A percentile compares a stretch with the other conserved stretches of the same genome.
Evolutionary conservation across 2,888 invertebrate species (phyloP).

Genomic region (Hydrotaea cyrtoneurina): DNA sequence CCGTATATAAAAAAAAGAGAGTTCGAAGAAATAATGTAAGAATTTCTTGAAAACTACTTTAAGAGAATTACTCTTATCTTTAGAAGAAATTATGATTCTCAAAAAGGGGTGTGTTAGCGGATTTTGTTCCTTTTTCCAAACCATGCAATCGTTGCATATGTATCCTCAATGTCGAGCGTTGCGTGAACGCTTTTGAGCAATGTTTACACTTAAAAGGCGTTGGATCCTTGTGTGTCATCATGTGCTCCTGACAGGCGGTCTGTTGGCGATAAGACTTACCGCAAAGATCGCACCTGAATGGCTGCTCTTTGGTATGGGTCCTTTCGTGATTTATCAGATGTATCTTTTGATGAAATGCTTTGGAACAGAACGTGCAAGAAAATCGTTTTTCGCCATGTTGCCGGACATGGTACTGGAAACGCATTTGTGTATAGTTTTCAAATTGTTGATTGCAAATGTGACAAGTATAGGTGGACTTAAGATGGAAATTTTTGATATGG

Average conservation of each 20-base stretch:
- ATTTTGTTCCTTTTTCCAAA: conserved; percentile 50
- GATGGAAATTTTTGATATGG: conserved; percentile 70
- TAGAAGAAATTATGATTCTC: conserved; percentile 62
- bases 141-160: conserved; percentile 64
- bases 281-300: conserved; percentile 71
- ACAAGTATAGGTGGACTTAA: conserved; percentile 71
- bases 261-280: conserved; percentile 72
- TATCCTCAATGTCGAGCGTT: conserved; percentile 69
- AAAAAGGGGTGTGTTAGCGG: conserved; percentile 41
- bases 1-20: background rate
- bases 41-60: background rate
- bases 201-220: conserved; percentile 72
- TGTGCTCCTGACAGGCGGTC: conserved; percentile 71
- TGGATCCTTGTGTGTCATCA: conserved; percentile 70
- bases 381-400: conserved; percentile 72
- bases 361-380: conserved; percentile 71
- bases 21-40: background rate
- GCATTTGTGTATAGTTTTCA: conserved; percentile 71
- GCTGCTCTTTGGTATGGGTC: conserved; percentile 71
- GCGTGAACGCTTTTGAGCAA: conserved; percentile 71
- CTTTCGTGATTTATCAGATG: conserved; percentile 72
- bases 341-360: conserved; percentile 71
- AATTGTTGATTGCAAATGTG: conserved; percentile 70
- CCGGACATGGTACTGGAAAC: conserved; percentile 71
- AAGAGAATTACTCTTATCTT: background rate